Evolutionary conservation across 2,888 invertebrate genomes (phyloP).

Genomic region (Pyrrhosoma nymphula): DNA sequence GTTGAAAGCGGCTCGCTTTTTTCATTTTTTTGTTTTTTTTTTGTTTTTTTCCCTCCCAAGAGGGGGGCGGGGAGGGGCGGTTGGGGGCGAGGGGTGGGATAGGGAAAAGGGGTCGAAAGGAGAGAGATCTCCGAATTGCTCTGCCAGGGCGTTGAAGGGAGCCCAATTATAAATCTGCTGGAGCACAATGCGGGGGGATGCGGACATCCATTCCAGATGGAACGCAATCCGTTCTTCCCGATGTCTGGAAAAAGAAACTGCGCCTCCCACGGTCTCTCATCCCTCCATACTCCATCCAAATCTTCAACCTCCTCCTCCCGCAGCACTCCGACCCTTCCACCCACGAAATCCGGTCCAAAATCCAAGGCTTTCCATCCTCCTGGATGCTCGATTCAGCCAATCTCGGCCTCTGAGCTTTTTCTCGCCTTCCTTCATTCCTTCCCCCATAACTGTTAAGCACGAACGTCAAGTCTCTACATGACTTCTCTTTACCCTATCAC

Average conservation of each 20-base stretch:
- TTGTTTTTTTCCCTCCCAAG: background rate
- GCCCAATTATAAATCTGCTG: conserved; percentile 63
- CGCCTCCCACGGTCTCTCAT: background rate
- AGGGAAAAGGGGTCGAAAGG: background rate
- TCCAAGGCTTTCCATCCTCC: background rate
- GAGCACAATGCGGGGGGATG: conserved; percentile 44
- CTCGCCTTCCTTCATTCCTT: background rate
- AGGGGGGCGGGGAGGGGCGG: background rate
- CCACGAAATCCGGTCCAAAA: background rate
- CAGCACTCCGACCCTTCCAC: background rate
- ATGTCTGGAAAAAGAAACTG: conserved; percentile 62
- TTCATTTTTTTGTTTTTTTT: background rate
- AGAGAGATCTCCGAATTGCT: background rate
- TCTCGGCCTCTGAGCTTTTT: background rate
- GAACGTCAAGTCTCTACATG: too few relatives aligned
- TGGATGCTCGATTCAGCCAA: background rate
- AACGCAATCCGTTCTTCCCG: conserved; percentile 61
- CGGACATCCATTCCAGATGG: conserved; percentile 60
- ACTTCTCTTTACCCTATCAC: background rate
- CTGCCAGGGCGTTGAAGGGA: conserved; percentile 42
- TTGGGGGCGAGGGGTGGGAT: background rate
- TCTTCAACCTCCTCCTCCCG: background rate
- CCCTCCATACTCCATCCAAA: background rate
- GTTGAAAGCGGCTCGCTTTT: background rate
- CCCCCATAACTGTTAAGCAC: too few relatives aligned